Evolutionary conservation across 2,113 vertebrate species (phyloP).

Genomic region (Pagrus major): DNA sequence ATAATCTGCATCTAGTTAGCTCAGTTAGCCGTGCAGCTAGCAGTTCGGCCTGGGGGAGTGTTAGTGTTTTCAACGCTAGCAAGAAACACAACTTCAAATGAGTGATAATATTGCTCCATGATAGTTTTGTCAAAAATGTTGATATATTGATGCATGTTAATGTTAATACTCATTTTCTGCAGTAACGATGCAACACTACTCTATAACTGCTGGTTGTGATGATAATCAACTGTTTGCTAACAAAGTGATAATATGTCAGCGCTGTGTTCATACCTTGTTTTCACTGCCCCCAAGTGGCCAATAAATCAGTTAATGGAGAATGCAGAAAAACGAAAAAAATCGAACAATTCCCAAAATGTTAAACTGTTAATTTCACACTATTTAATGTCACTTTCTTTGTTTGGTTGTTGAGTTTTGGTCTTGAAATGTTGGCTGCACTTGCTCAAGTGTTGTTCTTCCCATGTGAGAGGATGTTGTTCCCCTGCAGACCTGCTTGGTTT

Average conservation of each 20-base stretch:
- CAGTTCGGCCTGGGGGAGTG: no score
- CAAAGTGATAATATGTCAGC: neutral
- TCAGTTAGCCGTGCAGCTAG: no score
- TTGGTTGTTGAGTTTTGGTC: neutral
- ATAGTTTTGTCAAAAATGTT: no score
- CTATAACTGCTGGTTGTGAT: no score
- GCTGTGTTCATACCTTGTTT: neutral
- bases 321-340: neutral
- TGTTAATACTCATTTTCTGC: no score
- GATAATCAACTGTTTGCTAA: neutral
- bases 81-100: neutral
- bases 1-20: no score
- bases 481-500: constrained; percentile 60
- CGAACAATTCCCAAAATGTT: neutral
- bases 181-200: no score
- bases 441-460: constrained; percentile 21
- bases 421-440: neutral
- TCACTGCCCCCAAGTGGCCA: neutral
- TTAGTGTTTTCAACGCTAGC: no score
- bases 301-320: neutral
- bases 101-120: neutral
- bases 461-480: constrained; percentile 51
- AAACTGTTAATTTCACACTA: neutral
- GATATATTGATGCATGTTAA: no score
- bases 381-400: neutral